Evolutionary conservation across 2,888 invertebrate species (phyloP), one percentile per base, ranked within the genome.

Genomic region (Daptonema setosum): DNA sequence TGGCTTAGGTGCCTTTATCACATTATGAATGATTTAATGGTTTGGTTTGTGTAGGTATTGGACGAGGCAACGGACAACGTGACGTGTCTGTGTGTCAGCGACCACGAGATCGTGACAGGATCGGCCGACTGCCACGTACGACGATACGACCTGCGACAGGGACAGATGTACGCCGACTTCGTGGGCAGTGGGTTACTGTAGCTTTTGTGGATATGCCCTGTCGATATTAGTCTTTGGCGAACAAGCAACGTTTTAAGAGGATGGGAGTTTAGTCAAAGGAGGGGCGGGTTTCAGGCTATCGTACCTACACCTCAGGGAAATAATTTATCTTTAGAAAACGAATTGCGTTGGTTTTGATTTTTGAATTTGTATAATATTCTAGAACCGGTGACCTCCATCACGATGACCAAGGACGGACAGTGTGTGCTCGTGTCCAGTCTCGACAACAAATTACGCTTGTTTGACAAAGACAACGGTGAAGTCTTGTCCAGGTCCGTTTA

Each of bases 1-100:
- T n/a, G n/a, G n/a, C n/a, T n/a, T n/a, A n/a, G n/a, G n/a, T n/a
- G n/a, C n/a, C n/a, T n/a, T n/a, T n/a, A n/a, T n/a, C n/a, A n/a
- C n/a, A n/a, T n/a, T n/a, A n/a, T n/a, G n/a, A n/a, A n/a, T n/a
- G n/a, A n/a, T n/a, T n/a, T n/a, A n/a, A n/a, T n/a, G n/a, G n/a
- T n/a, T n/a, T n/a, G n/a, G n/a, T n/a, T n/a, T n/a, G n/a, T n/a
- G 11, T n/a, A 45, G 45, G 3, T 73, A 17, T 75, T 97, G 68
- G 82, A 83, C 71, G 91, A 97, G 63, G 90, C 93, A 0, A 90
- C 85, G 71, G 97, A 99, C 71, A 83, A 85, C 61, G 74, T 80
- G 1, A 75, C 77, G 5, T 74, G 73, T 24, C 61, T 80, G 24
- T 71, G 73, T 57, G 81, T 91, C 1, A 84, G 85, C 1, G 83